Evolutionary conservation across 1,140 invertebrate species (phyloP).

Genomic region (Sinonovacula constricta): DNA sequence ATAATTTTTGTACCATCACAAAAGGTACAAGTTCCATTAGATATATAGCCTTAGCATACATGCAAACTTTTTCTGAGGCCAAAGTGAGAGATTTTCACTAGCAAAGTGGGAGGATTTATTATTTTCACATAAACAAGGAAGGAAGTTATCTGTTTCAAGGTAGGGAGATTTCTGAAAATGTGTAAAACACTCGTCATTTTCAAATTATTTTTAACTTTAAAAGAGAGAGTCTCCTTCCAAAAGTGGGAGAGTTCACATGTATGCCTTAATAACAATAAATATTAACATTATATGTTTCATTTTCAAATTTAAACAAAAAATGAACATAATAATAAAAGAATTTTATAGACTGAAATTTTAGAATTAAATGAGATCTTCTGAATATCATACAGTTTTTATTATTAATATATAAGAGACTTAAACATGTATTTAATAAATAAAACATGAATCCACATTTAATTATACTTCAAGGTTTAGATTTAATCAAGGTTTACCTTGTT

Average conservation of each 20-base stretch:
- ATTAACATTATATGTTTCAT: background rate
- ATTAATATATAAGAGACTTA: background rate
- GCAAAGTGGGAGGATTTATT: no score
- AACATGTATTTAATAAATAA: background rate
- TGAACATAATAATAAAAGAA: background rate
- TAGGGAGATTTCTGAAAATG: no score
- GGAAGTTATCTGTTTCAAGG: no score
- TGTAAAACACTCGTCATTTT: no score
- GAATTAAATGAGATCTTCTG: background rate
- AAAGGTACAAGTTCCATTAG: background rate
- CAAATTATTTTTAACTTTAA: no score
- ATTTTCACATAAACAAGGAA: no score
- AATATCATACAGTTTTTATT: background rate
- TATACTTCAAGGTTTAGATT: background rate
- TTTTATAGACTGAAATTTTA: background rate
- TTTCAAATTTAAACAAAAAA: background rate
- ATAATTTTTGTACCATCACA: background rate
- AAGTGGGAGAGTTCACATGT: no score
- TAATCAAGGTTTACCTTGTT: slow-evolving; percentile 48
- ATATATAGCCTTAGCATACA: background rate
- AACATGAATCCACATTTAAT: background rate
- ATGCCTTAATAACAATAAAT: no score
- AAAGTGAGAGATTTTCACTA: no score
- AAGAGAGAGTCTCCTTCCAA: no score
- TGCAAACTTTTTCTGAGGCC: no score